These are phyloP conservation scores for Callithrix jacchus DNA, from an alignment of 2,113 vertebrate genomes.

Conservation along the genomic window DNA sequence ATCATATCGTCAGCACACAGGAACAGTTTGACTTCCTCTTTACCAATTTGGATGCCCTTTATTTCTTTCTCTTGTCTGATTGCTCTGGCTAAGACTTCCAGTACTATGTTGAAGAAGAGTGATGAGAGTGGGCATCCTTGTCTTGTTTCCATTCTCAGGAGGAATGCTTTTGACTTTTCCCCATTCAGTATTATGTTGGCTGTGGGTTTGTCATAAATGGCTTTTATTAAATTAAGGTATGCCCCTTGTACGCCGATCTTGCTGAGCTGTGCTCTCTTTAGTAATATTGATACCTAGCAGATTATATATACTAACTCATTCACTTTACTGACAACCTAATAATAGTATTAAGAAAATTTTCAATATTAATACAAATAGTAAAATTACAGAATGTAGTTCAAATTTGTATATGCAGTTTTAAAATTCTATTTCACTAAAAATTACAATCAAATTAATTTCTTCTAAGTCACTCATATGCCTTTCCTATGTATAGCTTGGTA, in stretches of 20 bases:
- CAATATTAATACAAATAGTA: background rate
- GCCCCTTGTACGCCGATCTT: background rate
- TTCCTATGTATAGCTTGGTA: background rate
- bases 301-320: conserved; percentile 16
- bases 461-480: background rate
- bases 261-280: background rate
- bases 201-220: no score
- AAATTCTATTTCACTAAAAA: background rate
- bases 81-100: no score
- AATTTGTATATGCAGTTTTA: background rate
- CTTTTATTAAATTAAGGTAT: no score
- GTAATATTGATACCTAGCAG: background rate
- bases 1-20: no score
- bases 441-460: background rate
- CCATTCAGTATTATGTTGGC: no score
- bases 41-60: no score
- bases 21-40: no score
- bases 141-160: no score
- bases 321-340: background rate
- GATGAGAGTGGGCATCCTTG: no score
- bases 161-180: no score
- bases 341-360: conserved; percentile 32
- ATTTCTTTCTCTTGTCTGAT: no score
- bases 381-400: conserved; percentile 13
- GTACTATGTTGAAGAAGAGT: no score